These are phyloP conservation scores for Triops longicaudatus DNA, from an alignment of 1,140 invertebrate genomes.

Conservation along the genomic window DNA sequence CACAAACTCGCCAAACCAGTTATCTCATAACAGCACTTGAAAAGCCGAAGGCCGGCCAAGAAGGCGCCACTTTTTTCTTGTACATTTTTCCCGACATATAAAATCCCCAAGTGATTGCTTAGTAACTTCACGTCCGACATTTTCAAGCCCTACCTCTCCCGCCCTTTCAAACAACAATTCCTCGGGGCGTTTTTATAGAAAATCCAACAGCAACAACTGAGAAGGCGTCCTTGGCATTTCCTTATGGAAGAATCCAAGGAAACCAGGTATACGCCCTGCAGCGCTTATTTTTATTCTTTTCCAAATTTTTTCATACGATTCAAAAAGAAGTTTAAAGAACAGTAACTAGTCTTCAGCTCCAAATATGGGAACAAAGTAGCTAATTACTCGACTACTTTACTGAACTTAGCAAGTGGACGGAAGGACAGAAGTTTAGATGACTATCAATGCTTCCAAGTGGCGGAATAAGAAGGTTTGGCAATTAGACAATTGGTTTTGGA, in stretches of 20 bases:
- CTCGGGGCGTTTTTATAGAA: no score
- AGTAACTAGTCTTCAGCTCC: no score
- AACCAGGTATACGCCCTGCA: not conserved
- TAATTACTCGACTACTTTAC: no score
- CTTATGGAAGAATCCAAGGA: not conserved
- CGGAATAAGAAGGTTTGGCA: not conserved
- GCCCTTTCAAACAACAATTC: no score
- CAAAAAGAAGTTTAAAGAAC: no score
- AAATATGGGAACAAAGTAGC: no score
- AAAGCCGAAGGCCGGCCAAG: conserved; percentile 1
- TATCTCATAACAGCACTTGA: not conserved
- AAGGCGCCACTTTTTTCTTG: conserved; percentile 3
- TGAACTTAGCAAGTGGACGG: no score
- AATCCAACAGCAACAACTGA: not conserved
- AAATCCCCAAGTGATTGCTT: not conserved
- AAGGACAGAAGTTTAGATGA: not conserved
- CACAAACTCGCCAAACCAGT: not conserved
- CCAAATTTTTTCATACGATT: no score
- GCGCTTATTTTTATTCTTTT: no score
- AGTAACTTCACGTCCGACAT: conserved; percentile 7
- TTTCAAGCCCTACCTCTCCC: not conserved
- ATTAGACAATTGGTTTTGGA: not conserved
- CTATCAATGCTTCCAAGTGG: not conserved
- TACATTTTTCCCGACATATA: not conserved
- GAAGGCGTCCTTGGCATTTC: conserved; percentile 8